phyloP scores from a whole-genome alignment of 2,888 invertebrate species.

The Polydrusus tereticollis region DNA sequence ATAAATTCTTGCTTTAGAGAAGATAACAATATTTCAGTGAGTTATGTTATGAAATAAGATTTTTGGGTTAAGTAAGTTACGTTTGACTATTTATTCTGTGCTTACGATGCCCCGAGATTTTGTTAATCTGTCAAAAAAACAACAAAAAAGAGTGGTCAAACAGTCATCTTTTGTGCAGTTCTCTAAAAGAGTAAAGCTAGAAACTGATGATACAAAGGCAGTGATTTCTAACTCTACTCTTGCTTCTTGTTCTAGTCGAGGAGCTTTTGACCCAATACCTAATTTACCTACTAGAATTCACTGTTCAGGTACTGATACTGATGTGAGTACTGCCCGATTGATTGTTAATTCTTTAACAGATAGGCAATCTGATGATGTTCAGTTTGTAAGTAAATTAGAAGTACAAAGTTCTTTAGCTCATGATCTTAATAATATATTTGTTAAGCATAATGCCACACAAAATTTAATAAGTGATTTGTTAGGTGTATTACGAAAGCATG shows the following conservation, averaged over 20 bases:
- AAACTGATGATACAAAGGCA: not conserved
- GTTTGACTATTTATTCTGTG: not conserved
- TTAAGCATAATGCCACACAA: not conserved
- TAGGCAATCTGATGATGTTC: not conserved
- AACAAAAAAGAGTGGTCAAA: not conserved
- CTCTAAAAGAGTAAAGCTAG: not conserved
- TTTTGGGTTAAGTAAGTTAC: not conserved
- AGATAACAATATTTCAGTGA: not conserved
- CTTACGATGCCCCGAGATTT: not conserved
- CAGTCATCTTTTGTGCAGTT: not conserved
- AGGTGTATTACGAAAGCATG: not conserved
- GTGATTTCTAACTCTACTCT: not conserved
- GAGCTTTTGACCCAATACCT: too few relatives aligned
- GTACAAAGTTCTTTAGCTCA: not conserved
- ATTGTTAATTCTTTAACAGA: not conserved
- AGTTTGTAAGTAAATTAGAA: not conserved
- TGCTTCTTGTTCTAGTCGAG: not conserved
- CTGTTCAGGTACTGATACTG: not conserved
- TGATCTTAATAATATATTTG: not conserved
- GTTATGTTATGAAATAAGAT: not conserved
- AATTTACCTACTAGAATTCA: not conserved
- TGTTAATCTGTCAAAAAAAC: not conserved
- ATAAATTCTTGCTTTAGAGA: not conserved
- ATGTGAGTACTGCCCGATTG: not conserved
- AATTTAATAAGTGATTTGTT: not conserved